Conservation (phyloP, 1,140 invertebrate species). For the Drosophila mojavensis region DNA sequence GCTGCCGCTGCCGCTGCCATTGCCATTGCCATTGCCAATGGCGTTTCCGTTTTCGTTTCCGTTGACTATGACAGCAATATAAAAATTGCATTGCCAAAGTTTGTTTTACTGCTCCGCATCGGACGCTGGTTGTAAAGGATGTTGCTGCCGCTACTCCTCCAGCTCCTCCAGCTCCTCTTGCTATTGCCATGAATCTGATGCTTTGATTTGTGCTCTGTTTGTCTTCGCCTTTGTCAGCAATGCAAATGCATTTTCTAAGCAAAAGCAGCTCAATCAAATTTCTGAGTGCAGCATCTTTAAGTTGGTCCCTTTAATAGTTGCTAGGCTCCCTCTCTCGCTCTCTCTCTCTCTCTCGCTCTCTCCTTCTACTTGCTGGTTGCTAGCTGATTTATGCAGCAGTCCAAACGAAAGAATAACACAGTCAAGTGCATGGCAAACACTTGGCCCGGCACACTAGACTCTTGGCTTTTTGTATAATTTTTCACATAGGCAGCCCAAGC, state of each 20-base stretch:
- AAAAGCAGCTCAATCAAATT: constrained; percentile 42
- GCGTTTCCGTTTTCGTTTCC: constrained; percentile 34
- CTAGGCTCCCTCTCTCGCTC: too few species aligned
- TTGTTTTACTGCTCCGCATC: constrained; percentile 48
- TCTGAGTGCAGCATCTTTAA: constrained; percentile 35
- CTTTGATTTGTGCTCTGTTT: constrained; percentile 42
- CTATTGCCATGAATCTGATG: too few species aligned
- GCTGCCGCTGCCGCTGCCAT: constrained; percentile 17
- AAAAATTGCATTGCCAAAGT: constrained; percentile 43
- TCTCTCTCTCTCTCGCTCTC: too few species aligned
- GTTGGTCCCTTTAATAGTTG: constrained; percentile 24
- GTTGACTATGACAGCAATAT: constrained; percentile 46
- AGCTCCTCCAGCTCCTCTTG: neutral
- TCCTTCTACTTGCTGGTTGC: neutral
- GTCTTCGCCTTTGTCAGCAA: constrained; percentile 27
- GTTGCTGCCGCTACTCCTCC: constrained; percentile 13
- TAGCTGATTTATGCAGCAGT: constrained; percentile 71
- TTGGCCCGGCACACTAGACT: constrained; percentile 47
- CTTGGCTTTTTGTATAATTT: constrained; percentile 76
- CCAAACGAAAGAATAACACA: constrained; percentile 73
- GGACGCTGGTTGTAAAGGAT: constrained; percentile 27
- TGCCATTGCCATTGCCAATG: constrained; percentile 27
- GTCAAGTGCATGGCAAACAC: constrained; percentile 80
- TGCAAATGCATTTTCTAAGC: constrained; percentile 39
- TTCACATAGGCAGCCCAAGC: constrained; percentile 69